Percentiles rank a stretch among this genome's conserved stretches.
Evolutionary conservation across 2,797 vertebrate genomes (phyloP).

Genomic region (Dallia pectoralis): DNA sequence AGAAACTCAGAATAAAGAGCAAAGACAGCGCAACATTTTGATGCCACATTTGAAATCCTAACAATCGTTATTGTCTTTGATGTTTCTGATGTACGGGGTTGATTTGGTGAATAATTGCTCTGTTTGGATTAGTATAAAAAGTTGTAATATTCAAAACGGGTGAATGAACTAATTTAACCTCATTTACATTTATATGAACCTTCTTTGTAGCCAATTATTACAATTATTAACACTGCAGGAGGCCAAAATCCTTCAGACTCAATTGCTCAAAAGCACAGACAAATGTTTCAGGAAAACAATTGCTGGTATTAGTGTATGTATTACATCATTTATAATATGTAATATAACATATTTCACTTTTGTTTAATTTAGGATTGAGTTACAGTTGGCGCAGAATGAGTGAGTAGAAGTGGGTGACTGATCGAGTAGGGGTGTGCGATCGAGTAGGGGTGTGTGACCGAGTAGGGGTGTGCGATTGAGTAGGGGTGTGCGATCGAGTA

Average conservation of each 20-base stretch:
- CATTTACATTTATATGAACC: constrained; percentile 61
- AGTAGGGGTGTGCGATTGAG: no score
- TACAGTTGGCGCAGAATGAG: not conserved
- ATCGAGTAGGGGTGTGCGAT: no score
- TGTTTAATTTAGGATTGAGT: not conserved
- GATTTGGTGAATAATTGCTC: constrained; percentile 26
- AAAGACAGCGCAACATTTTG: not conserved
- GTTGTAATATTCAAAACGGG: constrained; percentile 32
- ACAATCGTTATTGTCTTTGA: not conserved
- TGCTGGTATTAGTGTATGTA: constrained; percentile 32
- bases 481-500: no score
- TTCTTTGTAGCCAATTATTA: constrained; percentile 58
- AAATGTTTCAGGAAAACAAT: constrained; percentile 41
- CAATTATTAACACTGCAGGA: constrained; percentile 53
- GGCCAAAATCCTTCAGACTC: constrained; percentile 46
- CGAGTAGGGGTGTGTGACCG: no score
- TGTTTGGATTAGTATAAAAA: constrained; percentile 23
- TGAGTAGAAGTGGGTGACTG: no score
- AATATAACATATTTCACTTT: constrained; percentile 37
- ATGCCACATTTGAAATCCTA: constrained; percentile 7
- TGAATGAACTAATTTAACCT: constrained; percentile 56
- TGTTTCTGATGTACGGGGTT: not conserved
- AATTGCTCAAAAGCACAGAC: constrained; percentile 41
- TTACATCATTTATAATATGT: constrained; percentile 37
- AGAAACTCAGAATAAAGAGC: constrained; percentile 22